Conservation (phyloP, 2,797 vertebrate genomes). For the Poeciliopsis paucimaculata region DNA sequence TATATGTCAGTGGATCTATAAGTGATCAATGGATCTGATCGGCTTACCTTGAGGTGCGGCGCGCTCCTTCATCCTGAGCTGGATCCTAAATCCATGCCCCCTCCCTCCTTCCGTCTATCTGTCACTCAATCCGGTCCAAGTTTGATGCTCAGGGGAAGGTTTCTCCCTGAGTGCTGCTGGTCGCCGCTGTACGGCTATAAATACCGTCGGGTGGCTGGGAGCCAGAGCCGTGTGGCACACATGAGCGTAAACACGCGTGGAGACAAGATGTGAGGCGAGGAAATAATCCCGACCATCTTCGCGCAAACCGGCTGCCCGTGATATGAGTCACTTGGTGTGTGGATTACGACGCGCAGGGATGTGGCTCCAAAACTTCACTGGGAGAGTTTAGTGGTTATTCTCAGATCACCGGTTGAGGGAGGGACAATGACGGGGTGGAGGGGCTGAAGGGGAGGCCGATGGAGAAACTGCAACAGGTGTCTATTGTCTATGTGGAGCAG, state of each 20-base stretch:
- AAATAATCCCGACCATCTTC: conserved; percentile 58
- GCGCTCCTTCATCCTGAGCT: conserved; percentile 60
- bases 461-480: conserved; percentile 61
- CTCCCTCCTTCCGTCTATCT: neutral
- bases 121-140: conserved; percentile 46
- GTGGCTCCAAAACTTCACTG: conserved; percentile 41
- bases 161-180: conserved; percentile 66
- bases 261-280: conserved; percentile 53
- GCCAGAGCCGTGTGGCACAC: conserved; percentile 63
- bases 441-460: neutral
- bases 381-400: neutral
- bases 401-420: too few relatives aligned
- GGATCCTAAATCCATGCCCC: conserved; percentile 38
- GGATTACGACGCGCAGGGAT: conserved; percentile 22
- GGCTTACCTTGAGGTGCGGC: conserved; percentile 68
- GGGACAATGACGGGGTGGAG: neutral
- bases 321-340: conserved; percentile 60
- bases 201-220: conserved; percentile 63
- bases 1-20: conserved; percentile 40
- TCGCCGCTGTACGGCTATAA: conserved; percentile 65
- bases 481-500: conserved; percentile 22
- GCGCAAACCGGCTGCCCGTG: conserved; percentile 37
- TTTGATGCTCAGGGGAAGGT: conserved; percentile 49
- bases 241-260: conserved; percentile 65
- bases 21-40: conserved; percentile 41